Base-by-base conservation (phyloP, 2,888 invertebrate species). In the Caradrina clavipalpis region DNA sequence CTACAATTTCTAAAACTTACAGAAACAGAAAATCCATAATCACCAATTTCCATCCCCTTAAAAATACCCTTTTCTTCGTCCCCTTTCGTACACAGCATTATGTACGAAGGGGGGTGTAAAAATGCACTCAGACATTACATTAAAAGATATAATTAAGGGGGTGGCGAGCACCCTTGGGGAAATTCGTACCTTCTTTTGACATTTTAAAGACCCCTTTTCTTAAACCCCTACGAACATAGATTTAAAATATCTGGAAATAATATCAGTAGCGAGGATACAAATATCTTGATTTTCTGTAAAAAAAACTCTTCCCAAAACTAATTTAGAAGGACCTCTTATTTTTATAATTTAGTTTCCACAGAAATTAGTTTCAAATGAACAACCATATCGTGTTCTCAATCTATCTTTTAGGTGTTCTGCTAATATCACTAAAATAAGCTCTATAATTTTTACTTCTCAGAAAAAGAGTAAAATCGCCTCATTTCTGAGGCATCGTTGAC, bases 91-190 rank as follows among this genome's bases (percentile, higher is more conserved):
- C 54, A 83, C 76, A 84, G 71, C 70, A 77, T 86, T 87, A 89
- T 90, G 76, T 89, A 90, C 85, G 80, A 72, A 90, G 89, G 79
- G 91, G 92, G 90, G 86, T 90, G 91, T 92, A 95, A 95, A 95
- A 95, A 95, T 95, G 94, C 93, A 95, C 93, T 94, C 93, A 93
- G 93, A 93, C 94, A 91, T 93, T 91, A 93, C 94, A 95, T 95
- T 95, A 94, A 94, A 95, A 95, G 94, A 95, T 95, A 94, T 95
- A 95, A 95, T 95, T 95, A 95, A 94, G 93, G 93, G 93, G 93
- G 93, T 88, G 89, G 88, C 87, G 79, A 80, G 91, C 88, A 94
- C 95, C 92, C 92, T 85, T 86, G 91, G 94, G 94, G 93, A 94
- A 92, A 91, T 81, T 92, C 91, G 91, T 83, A 85, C 92, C 94